phyloP scores from a whole-genome alignment of 2,888 invertebrate genomes.

The Nephrocerus scutellatus region DNA sequence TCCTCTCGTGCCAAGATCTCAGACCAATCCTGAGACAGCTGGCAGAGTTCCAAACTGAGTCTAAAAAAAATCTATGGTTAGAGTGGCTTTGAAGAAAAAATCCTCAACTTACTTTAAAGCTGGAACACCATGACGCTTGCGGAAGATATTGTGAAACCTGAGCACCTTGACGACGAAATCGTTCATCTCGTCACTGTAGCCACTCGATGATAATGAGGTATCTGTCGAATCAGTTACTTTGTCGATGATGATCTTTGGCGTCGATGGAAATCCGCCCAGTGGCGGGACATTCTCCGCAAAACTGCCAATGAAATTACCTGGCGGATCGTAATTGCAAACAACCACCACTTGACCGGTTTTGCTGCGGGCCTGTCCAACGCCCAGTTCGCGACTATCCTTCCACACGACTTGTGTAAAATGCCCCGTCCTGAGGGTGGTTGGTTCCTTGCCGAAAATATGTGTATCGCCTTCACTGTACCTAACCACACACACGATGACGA shows the following conservation, averaged over 20 bases:
- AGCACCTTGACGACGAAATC: slow-evolving; percentile 51
- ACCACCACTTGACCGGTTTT: slow-evolving; percentile 73
- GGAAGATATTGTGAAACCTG: slow-evolving; percentile 56
- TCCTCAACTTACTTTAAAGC: slow-evolving; percentile 48
- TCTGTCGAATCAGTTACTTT: slow-evolving; percentile 27
- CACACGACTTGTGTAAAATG: slow-evolving; percentile 78
- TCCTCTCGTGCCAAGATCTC: slow-evolving; percentile 59
- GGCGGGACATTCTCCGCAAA: slow-evolving; percentile 67
- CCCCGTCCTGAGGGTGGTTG: slow-evolving; percentile 60
- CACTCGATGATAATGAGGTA: slow-evolving; percentile 26
- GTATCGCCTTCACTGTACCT: slow-evolving; percentile 58
- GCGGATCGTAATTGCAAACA: slow-evolving; percentile 81
- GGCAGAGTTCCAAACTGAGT: slow-evolving; percentile 57
- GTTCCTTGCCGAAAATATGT: slow-evolving; percentile 58
- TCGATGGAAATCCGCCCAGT: slow-evolving; percentile 41
- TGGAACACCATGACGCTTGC: slow-evolving; percentile 54
- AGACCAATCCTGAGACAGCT: slow-evolving; percentile 65
- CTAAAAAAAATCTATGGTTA: slow-evolving; percentile 48
- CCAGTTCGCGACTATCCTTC: slow-evolving; percentile 66
- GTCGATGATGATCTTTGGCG: slow-evolving; percentile 28
- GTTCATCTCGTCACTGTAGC: slow-evolving; percentile 30
- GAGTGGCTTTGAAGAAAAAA: neutral
- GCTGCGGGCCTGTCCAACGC: slow-evolving; percentile 61
- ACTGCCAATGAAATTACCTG: slow-evolving; percentile 77
- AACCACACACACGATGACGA: neutral